Conservation (phyloP, 2,888 invertebrate species). For the Pollenia griseotomentosa region DNA sequence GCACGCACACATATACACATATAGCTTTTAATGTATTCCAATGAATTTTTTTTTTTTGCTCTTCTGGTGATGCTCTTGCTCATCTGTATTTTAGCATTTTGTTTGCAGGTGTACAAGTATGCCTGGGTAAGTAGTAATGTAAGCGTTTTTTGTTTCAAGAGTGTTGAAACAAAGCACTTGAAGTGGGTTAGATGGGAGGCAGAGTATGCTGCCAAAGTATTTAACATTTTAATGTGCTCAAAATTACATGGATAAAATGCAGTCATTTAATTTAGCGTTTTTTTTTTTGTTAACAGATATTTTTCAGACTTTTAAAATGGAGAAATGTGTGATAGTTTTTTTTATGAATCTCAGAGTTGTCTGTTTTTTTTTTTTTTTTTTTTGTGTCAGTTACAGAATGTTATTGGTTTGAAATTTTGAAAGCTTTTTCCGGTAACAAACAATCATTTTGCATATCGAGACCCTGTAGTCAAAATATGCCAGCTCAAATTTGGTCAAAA, state of each 20-base stretch:
- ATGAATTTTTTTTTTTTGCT: constrained; percentile 6
- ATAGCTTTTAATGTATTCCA: constrained; percentile 26
- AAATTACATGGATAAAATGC: constrained; percentile 63
- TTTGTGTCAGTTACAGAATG: constrained; percentile 18
- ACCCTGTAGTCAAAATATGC: too few species aligned
- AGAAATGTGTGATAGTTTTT: constrained; percentile 4
- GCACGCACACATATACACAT: not conserved
- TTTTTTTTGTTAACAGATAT: not conserved
- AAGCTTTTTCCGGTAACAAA: too few species aligned
- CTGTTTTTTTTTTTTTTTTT: not conserved
- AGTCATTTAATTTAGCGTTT: constrained; percentile 60
- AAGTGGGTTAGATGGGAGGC: constrained; percentile 4
- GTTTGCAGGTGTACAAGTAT: constrained; percentile 19
- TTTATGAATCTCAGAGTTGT: not conserved
- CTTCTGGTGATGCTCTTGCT: constrained; percentile 1
- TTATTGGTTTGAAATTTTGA: not conserved
- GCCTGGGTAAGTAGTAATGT: not conserved
- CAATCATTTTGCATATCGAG: too few species aligned
- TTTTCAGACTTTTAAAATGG: not conserved
- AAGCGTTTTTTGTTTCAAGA: not conserved
- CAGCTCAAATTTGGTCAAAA: too few species aligned
- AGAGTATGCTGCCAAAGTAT: constrained; percentile 57
- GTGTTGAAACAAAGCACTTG: not conserved
- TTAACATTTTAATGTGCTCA: constrained; percentile 69
- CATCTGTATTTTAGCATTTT: constrained; percentile 45